Evolutionary conservation across 2,113 vertebrate species (phyloP).

Genomic region (Falco punctatus): DNA sequence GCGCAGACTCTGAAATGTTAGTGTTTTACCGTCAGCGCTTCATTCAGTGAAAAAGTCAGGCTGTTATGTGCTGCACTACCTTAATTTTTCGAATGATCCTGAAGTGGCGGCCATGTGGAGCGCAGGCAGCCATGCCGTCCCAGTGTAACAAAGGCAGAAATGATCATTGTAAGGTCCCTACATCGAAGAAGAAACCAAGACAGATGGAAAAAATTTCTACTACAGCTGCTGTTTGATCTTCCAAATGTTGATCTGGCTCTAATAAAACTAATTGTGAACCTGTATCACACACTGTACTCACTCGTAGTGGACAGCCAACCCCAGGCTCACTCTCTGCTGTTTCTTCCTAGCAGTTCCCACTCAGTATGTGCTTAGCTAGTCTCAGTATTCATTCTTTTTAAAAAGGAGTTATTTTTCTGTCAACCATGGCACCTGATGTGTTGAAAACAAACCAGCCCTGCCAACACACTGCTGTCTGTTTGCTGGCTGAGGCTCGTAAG

Average conservation of each 20-base stretch:
- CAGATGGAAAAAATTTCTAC: constrained; percentile 66
- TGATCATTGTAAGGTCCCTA: constrained; percentile 60
- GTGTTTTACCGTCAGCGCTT: background rate
- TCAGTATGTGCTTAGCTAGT: background rate
- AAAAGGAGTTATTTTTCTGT: background rate
- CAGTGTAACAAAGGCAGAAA: constrained; percentile 52
- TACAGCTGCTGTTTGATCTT: constrained; percentile 71
- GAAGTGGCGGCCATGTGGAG: constrained; percentile 52
- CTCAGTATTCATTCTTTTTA: background rate
- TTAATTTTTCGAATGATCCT: constrained; percentile 56
- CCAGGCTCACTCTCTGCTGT: background rate
- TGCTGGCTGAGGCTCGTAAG: background rate
- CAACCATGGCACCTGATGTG: background rate
- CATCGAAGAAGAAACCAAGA: constrained; percentile 52
- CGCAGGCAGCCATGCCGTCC: constrained; percentile 46
- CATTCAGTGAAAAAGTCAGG: background rate
- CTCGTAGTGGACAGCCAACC: background rate
- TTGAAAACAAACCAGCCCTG: background rate
- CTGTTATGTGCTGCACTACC: constrained; percentile 35
- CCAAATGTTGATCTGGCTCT: constrained; percentile 69
- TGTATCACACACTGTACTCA: constrained; percentile 33
- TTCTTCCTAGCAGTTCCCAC: background rate
- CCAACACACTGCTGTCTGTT: background rate
- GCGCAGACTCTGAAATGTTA: background rate
- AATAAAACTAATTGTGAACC: constrained; percentile 71